phyloP scores from a whole-genome alignment of 2,797 vertebrate species.

The Falco novaeseelandiae region DNA sequence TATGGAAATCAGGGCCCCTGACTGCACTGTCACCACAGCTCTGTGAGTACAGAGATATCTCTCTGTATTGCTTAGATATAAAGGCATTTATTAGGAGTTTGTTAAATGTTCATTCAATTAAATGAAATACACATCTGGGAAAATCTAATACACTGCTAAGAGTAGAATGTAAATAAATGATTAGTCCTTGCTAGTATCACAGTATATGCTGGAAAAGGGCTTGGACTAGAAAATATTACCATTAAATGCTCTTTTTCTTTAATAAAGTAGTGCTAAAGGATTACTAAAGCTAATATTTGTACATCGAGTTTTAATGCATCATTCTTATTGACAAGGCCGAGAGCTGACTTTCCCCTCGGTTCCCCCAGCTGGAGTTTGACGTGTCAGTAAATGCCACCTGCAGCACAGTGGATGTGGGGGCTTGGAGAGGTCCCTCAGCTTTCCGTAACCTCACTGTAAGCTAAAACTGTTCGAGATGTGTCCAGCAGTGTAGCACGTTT shows the following conservation, averaged over 20 bases:
- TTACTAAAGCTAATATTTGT: background rate
- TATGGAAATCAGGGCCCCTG: background rate
- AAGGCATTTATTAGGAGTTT: background rate
- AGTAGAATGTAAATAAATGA: background rate
- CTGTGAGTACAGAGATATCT: no score
- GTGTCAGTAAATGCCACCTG: background rate
- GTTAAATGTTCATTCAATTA: conserved; percentile 22
- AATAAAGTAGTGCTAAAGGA: background rate
- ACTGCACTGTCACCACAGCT: no score
- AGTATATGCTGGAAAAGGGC: background rate
- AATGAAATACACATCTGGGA: conserved; percentile 18
- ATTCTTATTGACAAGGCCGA: background rate
- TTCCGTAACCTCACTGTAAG: background rate
- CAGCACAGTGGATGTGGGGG: fast-evolving
- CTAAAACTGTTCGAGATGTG: background rate
- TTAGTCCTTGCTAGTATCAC: background rate
- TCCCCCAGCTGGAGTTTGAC: background rate
- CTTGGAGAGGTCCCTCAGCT: background rate
- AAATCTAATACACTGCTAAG: background rate
- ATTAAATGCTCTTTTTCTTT: background rate
- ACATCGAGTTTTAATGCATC: background rate
- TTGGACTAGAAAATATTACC: background rate
- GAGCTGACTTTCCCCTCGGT: background rate
- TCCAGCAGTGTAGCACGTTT: background rate
- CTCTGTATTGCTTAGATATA: background rate